A percentile compares a stretch with the other conserved stretches of the same genome.
These are phyloP conservation scores for Okapia johnstoni DNA, from an alignment of 2,113 vertebrate genomes.

Conservation along the genomic window DNA sequence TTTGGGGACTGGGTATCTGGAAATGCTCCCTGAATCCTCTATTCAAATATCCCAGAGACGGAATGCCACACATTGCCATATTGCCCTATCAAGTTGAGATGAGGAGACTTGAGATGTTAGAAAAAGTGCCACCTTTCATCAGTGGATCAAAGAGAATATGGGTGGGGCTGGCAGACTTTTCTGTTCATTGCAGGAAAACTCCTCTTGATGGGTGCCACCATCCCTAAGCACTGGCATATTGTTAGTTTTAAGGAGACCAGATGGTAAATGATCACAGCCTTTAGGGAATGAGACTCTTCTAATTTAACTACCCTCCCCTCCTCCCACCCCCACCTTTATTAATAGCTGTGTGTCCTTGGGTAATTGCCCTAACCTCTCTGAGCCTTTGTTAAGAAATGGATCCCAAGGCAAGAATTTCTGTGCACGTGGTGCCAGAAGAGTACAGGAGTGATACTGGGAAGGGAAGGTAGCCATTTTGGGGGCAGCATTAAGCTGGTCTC, in stretches of 20 bases:
- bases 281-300: background rate
- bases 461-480: rapidly evolving
- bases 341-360: background rate
- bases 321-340: background rate
- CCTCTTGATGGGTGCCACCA: too few species aligned
- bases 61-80: background rate
- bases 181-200: background rate
- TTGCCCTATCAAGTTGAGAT: background rate
- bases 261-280: background rate
- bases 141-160: too few species aligned
- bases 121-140: background rate
- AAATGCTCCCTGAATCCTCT: background rate
- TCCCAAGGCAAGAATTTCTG: background rate
- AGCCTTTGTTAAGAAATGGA: background rate
- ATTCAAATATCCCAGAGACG: background rate
- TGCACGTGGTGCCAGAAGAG: background rate
- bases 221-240: background rate
- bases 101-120: background rate
- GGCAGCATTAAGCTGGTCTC: background rate
- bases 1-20: background rate
- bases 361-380: background rate
- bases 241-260: background rate
- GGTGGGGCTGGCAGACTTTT: background rate
- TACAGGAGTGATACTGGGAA: background rate
- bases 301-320: background rate